Evolutionary conservation across 2,113 vertebrate species (phyloP).

Genomic region (Anguilla japonica): DNA sequence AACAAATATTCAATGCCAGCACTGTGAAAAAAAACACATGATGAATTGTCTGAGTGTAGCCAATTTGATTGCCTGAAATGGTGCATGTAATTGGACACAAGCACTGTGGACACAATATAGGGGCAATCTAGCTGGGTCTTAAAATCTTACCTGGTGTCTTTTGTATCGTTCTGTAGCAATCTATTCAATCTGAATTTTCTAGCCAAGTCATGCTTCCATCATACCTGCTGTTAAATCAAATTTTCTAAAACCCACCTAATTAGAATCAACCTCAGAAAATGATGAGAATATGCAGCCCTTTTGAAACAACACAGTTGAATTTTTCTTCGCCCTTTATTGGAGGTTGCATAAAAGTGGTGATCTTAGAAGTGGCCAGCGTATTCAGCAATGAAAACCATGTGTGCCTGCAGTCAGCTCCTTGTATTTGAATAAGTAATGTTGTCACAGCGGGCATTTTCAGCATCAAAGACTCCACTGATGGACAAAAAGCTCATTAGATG

Average conservation of each 20-base stretch:
- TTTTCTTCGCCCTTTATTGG: not conserved
- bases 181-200: not conserved
- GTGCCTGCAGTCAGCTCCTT: not conserved
- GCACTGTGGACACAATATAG: not conserved
- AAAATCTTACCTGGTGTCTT: not conserved
- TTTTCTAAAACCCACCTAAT: not conserved
- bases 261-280: not conserved
- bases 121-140: not conserved
- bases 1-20: not conserved
- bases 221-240: not conserved
- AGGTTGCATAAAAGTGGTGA: not conserved
- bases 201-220: not conserved
- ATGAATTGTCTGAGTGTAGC: not conserved
- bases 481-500: slow-evolving; percentile 26
- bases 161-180: not conserved
- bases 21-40: not conserved
- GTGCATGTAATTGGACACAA: not conserved
- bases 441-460: slow-evolving; percentile 12
- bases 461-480: slow-evolving; percentile 28
- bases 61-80: slow-evolving; percentile 7
- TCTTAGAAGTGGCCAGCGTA: not conserved
- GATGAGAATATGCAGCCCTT: not conserved
- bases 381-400: slow-evolving; percentile 18
- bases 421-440: not conserved
- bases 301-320: not conserved